phyloP scores from a whole-genome alignment of 2,888 invertebrate species.

The Isotomurus palustris region DNA sequence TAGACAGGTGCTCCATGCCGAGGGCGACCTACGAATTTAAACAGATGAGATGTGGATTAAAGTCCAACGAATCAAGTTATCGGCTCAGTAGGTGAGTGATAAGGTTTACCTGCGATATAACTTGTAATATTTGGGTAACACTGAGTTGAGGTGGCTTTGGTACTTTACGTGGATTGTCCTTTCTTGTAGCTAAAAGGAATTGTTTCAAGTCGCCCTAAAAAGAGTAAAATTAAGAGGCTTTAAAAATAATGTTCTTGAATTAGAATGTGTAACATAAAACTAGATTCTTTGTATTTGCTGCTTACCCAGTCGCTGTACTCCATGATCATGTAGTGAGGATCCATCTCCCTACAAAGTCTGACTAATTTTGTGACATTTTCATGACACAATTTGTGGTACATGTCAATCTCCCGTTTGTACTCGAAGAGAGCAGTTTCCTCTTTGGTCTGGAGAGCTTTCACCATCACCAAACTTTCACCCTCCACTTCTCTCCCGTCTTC shows the following conservation, averaged over 20 bases:
- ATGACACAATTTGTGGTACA: slow-evolving; percentile 77
- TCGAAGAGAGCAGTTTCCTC: slow-evolving; percentile 56
- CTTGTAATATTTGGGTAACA: slow-evolving; percentile 61
- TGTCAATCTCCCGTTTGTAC: slow-evolving; percentile 73
- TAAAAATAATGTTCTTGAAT: background rate
- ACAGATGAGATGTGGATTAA: slow-evolving; percentile 2
- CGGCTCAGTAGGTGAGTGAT: background rate
- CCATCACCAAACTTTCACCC: slow-evolving; percentile 57
- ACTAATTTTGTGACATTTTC: slow-evolving; percentile 66
- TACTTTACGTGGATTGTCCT: slow-evolving; percentile 46
- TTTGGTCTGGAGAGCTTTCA: slow-evolving; percentile 70
- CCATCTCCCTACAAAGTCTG: slow-evolving; percentile 58
- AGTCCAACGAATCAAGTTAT: slow-evolving; percentile 49
- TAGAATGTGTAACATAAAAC: background rate
- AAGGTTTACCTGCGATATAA: slow-evolving; percentile 52
- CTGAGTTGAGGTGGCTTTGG: slow-evolving; percentile 61
- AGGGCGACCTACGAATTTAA: slow-evolving; percentile 63
- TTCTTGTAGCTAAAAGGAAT: slow-evolving; percentile 68
- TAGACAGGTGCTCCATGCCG: slow-evolving; percentile 73
- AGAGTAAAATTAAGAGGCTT: slow-evolving; percentile 1
- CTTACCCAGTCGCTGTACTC: slow-evolving; percentile 91
- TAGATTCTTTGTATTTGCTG: background rate
- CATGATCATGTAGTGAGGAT: slow-evolving; percentile 81
- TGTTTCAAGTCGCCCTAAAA: slow-evolving; percentile 84
- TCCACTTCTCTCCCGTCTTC: slow-evolving; percentile 35